A percentile compares a stretch with the other conserved stretches of the same genome.
Conservation (phyloP, 2,888 invertebrate genomes). For the Sminthurinus aureus region DNA sequence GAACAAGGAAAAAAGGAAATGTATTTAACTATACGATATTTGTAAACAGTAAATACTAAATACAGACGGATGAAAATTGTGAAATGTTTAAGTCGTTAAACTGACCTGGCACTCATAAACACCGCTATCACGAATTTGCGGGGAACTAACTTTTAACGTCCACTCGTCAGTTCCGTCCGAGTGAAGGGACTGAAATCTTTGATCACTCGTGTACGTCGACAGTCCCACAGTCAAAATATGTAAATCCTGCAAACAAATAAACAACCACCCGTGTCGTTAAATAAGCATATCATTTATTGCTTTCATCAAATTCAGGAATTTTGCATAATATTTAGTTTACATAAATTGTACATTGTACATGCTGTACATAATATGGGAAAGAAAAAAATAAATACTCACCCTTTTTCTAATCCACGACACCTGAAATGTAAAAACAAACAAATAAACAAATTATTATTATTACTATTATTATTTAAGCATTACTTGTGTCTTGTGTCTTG, state of each 20-base stretch:
- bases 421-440: constrained; percentile 21
- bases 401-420: constrained; percentile 41
- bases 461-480: no score
- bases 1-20: no score
- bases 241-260: constrained; percentile 66
- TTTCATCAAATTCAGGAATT: no score
- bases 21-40: no score
- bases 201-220: constrained; percentile 77
- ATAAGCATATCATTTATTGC: not conserved
- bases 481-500: no score
- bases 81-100: no score
- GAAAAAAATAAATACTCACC: not conserved
- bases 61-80: not conserved
- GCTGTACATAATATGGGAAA: no score
- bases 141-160: constrained; percentile 75
- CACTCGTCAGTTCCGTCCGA: constrained; percentile 77
- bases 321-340: no score
- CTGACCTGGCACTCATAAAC: constrained; percentile 81
- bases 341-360: no score
- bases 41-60: not conserved
- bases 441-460: not conserved
- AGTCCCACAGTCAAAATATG: constrained; percentile 78
- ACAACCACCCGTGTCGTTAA: not conserved
- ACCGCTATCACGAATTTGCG: constrained; percentile 74
- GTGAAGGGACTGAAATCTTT: constrained; percentile 75